Conservation (phyloP, 2,888 invertebrate genomes). For the Tachystola acroxantha region DNA sequence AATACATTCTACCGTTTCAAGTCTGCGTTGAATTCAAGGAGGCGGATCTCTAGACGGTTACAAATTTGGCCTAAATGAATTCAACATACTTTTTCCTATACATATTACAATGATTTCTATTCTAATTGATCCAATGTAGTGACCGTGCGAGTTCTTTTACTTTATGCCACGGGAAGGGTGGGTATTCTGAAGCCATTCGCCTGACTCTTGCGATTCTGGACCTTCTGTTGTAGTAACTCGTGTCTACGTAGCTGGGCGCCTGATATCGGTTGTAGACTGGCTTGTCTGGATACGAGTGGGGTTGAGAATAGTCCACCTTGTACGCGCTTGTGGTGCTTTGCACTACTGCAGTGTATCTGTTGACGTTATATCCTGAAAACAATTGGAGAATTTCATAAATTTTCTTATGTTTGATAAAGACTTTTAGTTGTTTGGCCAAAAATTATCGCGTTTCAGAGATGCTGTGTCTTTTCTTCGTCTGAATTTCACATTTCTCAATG, state of each 20-base stretch:
- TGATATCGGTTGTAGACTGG: slow-evolving; percentile 70
- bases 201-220: slow-evolving; percentile 56
- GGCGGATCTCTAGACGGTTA: slow-evolving; percentile 33
- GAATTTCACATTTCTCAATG: too few species aligned
- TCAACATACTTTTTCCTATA: slow-evolving; percentile 59
- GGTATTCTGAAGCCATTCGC: slow-evolving; percentile 65
- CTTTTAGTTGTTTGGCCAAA: not conserved
- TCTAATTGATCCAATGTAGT: slow-evolving; percentile 80
- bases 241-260: slow-evolving; percentile 50
- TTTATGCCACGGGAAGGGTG: slow-evolving; percentile 89
- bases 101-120: slow-evolving; percentile 3
- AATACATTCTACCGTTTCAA: slow-evolving; percentile 32
- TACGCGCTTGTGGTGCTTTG: slow-evolving; percentile 69
- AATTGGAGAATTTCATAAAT: slow-evolving; percentile 6
- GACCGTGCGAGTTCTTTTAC: slow-evolving; percentile 83
- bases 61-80: slow-evolving; percentile 48
- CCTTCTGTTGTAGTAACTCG: slow-evolving; percentile 65
- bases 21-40: slow-evolving; percentile 68
- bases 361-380: slow-evolving; percentile 62
- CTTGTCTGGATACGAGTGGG: slow-evolving; percentile 59
- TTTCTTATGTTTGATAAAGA: too few species aligned
- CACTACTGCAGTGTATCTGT: slow-evolving; percentile 50
- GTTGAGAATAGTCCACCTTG: slow-evolving; percentile 72
- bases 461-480: too few species aligned
- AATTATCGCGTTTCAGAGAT: too few species aligned